Conservation (phyloP, 2,797 vertebrate genomes). For the Siniperca obscura region DNA sequence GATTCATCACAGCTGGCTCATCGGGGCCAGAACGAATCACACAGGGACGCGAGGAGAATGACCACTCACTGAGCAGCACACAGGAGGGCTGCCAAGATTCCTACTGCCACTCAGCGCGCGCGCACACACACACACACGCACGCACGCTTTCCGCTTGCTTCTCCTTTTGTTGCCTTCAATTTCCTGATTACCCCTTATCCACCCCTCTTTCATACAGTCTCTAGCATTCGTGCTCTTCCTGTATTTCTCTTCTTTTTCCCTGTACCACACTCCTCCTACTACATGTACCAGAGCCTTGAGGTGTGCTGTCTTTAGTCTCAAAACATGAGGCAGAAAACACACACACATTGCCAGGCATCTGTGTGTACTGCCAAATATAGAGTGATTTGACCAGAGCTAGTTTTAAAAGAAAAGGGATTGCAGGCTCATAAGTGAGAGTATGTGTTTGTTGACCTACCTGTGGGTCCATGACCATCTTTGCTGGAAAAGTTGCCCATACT, state of each 20-base stretch:
- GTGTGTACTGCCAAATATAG: slow-evolving; percentile 18
- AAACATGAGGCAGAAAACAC: slow-evolving; percentile 3
- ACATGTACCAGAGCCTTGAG: slow-evolving; percentile 18
- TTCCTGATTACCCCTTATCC: slow-evolving; percentile 51
- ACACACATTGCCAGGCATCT: slow-evolving; percentile 9
- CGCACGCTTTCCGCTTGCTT: slow-evolving; percentile 41
- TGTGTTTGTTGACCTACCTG: slow-evolving; percentile 72
- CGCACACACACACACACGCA: slow-evolving; percentile 44
- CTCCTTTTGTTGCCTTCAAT: slow-evolving; percentile 57
- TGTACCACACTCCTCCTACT: not conserved
- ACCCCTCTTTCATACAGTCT: slow-evolving; percentile 28
- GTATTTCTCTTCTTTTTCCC: not conserved
- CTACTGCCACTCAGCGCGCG: slow-evolving; percentile 40
- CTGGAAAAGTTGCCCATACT: slow-evolving; percentile 86
- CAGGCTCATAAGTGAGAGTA: not conserved
- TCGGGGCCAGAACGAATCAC: slow-evolving; percentile 76
- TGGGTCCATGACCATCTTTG: slow-evolving; percentile 81
- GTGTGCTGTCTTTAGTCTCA: slow-evolving; percentile 27
- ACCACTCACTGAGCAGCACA: slow-evolving; percentile 72
- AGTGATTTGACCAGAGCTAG: slow-evolving; percentile 6
- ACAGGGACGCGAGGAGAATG: slow-evolving; percentile 80
- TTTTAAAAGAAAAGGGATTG: not conserved
- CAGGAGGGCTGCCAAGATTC: slow-evolving; percentile 77
- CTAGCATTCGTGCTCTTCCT: slow-evolving; percentile 1
- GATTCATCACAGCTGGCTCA: slow-evolving; percentile 84